Evolutionary conservation across 2,113 vertebrate species (phyloP).

Genomic region (Malurus alboscapulatus): DNA sequence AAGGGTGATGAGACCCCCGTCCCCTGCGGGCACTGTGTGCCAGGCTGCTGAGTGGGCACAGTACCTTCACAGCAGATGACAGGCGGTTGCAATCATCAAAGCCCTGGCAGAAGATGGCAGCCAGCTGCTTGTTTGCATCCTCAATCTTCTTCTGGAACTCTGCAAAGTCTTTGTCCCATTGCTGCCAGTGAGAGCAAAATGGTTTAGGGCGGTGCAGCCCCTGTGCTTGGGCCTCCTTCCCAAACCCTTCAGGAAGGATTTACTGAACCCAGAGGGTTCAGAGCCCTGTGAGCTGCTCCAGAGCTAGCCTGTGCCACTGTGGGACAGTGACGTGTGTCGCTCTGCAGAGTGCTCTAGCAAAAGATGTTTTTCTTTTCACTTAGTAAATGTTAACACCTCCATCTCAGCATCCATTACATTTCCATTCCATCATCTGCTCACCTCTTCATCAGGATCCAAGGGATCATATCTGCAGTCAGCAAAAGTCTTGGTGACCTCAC

Average conservation of each 20-base stretch:
- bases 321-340: neutral
- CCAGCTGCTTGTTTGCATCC: conserved; percentile 74
- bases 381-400: neutral
- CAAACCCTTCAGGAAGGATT: neutral
- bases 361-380: neutral
- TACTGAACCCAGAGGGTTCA: rapidly evolving
- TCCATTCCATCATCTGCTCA: neutral
- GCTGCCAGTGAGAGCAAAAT: conserved; percentile 22
- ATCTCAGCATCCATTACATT: neutral
- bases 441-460: conserved; percentile 69
- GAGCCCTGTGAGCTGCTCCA: rapidly evolving
- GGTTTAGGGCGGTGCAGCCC: rapidly evolving
- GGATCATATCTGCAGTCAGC: conserved; percentile 73
- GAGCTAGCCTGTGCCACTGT: rapidly evolving
- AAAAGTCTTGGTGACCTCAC: conserved; percentile 71
- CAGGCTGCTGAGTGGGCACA: neutral
- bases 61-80: conserved; percentile 71
- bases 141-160: conserved; percentile 72
- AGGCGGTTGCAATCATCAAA: conserved; percentile 69
- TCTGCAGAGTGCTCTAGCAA: neutral
- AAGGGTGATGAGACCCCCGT: rapidly evolving
- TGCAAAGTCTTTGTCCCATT: conserved; percentile 64
- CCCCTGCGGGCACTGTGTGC: rapidly evolving
- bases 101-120: conserved; percentile 71
- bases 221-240: neutral